Evolutionary conservation across 1,140 invertebrate genomes (phyloP).

Genomic region (Anoplolepis gracilipes): DNA sequence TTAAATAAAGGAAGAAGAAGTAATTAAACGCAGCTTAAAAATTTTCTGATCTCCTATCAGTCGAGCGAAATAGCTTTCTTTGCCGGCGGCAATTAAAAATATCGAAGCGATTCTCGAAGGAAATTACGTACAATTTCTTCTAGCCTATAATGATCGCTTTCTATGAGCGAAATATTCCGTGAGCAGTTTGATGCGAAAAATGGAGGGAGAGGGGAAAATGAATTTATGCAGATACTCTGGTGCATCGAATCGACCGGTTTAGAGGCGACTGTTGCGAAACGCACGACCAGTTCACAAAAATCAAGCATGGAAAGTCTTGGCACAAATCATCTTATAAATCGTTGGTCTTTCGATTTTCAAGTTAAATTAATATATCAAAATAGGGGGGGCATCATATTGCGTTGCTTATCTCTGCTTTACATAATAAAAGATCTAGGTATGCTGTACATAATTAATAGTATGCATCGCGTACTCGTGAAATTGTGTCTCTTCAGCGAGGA

Average conservation of each 20-base stretch:
- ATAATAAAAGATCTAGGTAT: background rate
- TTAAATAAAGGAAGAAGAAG: constrained; percentile 26
- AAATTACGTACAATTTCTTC: constrained; percentile 40
- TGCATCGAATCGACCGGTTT: background rate
- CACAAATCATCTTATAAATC: background rate
- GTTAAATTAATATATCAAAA: background rate
- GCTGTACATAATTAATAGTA: constrained; percentile 6
- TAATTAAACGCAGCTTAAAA: constrained; percentile 10
- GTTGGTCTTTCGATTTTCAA: background rate
- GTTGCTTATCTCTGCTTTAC: constrained; percentile 6
- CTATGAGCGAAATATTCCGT: constrained; percentile 27
- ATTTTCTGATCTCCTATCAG: constrained; percentile 4
- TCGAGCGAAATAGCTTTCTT: background rate
- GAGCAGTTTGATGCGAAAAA: background rate
- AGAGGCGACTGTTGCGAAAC: constrained; percentile 18
- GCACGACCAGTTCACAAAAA: background rate
- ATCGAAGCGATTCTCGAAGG: constrained; percentile 9
- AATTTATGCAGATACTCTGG: constrained; percentile 36
- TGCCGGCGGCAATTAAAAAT: constrained; percentile 35
- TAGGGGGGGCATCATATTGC: background rate
- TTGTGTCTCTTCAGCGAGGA: background rate
- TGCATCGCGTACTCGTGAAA: background rate
- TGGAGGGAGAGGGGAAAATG: background rate
- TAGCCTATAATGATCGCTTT: constrained; percentile 5
- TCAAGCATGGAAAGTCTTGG: background rate